Evolutionary conservation across 2,888 invertebrate species (phyloP), one percentile per base, ranked within the genome.

Genomic region (Chrysodeixis includens): DNA sequence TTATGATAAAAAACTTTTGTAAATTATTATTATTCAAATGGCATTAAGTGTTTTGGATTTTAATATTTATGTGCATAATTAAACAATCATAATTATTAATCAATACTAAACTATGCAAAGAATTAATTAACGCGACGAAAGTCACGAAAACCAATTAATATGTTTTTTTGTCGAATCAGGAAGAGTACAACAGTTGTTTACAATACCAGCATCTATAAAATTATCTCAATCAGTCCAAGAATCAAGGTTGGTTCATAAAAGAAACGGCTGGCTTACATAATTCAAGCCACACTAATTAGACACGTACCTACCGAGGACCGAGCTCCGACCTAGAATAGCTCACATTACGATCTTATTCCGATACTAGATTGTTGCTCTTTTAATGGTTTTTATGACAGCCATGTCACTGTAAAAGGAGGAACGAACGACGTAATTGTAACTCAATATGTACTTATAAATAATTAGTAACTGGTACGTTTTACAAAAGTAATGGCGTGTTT

Each of bases 221-320:
- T 91, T 91, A 93, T 90, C 90, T 92, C 91, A 90, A 92, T 90
- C 88, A 87, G 83, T 87, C 71, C 71, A 89, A 90, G 89, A 86
- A 90, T 90, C 93, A 93, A 94, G 93, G 93, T 89, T 91, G 86
- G 78, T 77, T 86, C 84, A 88, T 90, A 88, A 90, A 91, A 90
- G 88, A 91, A 88, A 88, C 83, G 79, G 78, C 70, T 74, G 78
- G 74, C 87, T 91, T 92, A 91, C 88, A 90, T 92, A 91, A 90
- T 86, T 81, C 88, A 86, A 83, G 86, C 88, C 85, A 90, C 92
- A 91, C 88, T 91, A 92, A 94, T 93, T 93, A 93, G 89, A 87
- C 85, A 87, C 76, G 83, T 84, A 85, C n/a, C n/a, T n/a, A n/a
- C n/a, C n/a, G n/a, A n/a, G n/a, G n/a, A n/a, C 26, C 26, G 26